Percentiles rank a stretch among this genome's conserved stretches.
phyloP scores from a whole-genome alignment of 2,113 vertebrate genomes.

The Macroglossus sobrinus region DNA sequence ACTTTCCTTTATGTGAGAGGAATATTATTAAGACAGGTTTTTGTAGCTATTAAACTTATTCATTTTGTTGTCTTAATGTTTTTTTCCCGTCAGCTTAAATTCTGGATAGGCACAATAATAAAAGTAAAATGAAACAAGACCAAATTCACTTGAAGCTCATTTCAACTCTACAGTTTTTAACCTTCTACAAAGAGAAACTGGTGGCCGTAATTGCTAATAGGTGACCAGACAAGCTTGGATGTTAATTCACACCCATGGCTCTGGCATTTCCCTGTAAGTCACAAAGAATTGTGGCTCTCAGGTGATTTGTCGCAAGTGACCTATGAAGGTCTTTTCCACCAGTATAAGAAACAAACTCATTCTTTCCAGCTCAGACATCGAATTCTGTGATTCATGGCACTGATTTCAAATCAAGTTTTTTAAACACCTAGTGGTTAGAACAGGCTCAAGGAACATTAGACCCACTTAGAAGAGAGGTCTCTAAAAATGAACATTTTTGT shows the following conservation, averaged over 20 bases:
- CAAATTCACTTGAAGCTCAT: slow-evolving; percentile 4
- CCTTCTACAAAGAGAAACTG: slow-evolving; percentile 24
- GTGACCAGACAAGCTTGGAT: slow-evolving; percentile 42
- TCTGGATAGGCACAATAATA: not conserved
- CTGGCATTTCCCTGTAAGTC: slow-evolving; percentile 44
- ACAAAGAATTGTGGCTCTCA: slow-evolving; percentile 61
- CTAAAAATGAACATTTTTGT: not conserved
- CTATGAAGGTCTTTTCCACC: slow-evolving; percentile 63
- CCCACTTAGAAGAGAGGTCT: not conserved
- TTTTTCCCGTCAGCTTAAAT: not conserved
- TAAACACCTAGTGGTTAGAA: not conserved
- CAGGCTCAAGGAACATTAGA: not conserved
- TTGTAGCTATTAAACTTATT: not conserved
- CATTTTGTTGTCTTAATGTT: not conserved
- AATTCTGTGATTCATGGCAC: not conserved
- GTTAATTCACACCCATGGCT: slow-evolving; percentile 59
- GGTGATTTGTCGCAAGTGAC: slow-evolving; percentile 50
- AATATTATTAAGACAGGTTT: not conserved
- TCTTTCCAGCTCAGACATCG: slow-evolving; percentile 35
- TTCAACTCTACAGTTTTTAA: slow-evolving; percentile 12
- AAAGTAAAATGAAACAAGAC: not conserved
- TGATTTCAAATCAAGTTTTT: slow-evolving; percentile 59
- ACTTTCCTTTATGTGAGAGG: not conserved
- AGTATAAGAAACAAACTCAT: slow-evolving; percentile 42
- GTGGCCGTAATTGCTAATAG: slow-evolving; percentile 54